Evolutionary conservation across 2,888 invertebrate genomes (phyloP), one percentile per base, ranked within the genome.

Genomic region (Lathronympha strigana): DNA sequence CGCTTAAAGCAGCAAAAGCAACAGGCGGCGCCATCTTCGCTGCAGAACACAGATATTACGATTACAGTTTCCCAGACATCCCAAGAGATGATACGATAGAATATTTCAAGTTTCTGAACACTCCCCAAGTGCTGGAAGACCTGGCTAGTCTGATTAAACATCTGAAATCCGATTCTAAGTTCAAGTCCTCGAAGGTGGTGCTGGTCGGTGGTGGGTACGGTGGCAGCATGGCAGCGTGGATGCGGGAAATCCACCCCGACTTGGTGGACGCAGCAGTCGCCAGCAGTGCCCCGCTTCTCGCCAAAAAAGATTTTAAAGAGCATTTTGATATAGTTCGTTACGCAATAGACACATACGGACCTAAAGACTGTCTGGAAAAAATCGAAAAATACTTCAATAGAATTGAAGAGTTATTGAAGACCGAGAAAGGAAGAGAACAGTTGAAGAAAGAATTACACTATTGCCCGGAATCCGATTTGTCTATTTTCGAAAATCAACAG

Each of bases 111-210:
- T 43, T 43, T 19, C 9, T 43, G 9, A 43, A 1, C 19, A 8
- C 43, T 6, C 43, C 8, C 3, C 43, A 43, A 43, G 43, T 19
- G 17, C 9, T 43, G 1, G 43, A 5, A 43, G 43, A 43, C 6
- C 9, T 43, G 43, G 43, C 19, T 2, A 17, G 19, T 19, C 9
- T 43, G 1, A 43, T 43, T 6, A 43, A 43, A 43, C 17, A 5
- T 3, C 8, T 43, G 6, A 43, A 43, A 43, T 43, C 43, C 4
- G 43, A 43, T 19, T 2, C 19, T 17, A 43, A 43, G 19, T 43
- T 19, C 19, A 43, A 43, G 19, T 43, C 19, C 1, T 43, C 43
- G 43, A 43, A 43, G 19, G 43, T 43, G 43, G 43, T 43, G 19
- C 19, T 43, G 19, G 11, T 43, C 1, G 43, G 43, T 9, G 43